These are phyloP conservation scores for Tigriopus californicus DNA, from an alignment of 2,888 invertebrate species.

Conservation along the genomic window DNA sequence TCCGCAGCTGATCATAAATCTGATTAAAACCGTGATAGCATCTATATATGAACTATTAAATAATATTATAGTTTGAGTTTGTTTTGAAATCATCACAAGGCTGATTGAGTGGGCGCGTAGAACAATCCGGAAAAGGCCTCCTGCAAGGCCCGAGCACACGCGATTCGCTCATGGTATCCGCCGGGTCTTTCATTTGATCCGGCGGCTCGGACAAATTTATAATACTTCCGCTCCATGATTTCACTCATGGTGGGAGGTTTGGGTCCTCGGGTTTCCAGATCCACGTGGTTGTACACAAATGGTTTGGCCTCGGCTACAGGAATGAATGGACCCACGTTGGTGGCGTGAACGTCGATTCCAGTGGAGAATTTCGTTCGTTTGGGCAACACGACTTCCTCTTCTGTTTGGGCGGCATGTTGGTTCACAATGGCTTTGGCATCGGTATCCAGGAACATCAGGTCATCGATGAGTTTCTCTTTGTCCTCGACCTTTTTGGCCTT, in stretches of 20 bases:
- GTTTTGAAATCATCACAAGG: too few relatives aligned
- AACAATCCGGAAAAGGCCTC: constrained; percentile 55
- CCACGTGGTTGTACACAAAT: constrained; percentile 44
- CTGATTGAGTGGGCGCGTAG: constrained; percentile 18
- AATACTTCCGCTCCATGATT: constrained; percentile 45
- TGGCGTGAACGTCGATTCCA: constrained; percentile 24
- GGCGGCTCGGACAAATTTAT: constrained; percentile 53
- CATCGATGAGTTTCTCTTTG: constrained; percentile 82
- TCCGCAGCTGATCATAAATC: too few relatives aligned
- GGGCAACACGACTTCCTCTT: not conserved
- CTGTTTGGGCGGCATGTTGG: not conserved
- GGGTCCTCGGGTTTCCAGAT: constrained; percentile 50
- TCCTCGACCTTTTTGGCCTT: constrained; percentile 49
- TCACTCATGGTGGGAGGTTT: constrained; percentile 38
- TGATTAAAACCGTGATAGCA: too few relatives aligned
- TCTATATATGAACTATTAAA: too few relatives aligned
- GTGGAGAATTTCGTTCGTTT: not conserved
- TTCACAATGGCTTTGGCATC: constrained; percentile 72
- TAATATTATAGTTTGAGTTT: too few relatives aligned
- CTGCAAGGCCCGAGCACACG: constrained; percentile 66
- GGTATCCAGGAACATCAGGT: constrained; percentile 76
- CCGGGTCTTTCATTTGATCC: constrained; percentile 59
- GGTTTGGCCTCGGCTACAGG: constrained; percentile 57
- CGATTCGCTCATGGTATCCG: constrained; percentile 60
- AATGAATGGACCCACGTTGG: constrained; percentile 39